Percentiles rank a stretch among this genome's conserved stretches.
These are phyloP conservation scores for Aproaerema taeniolella DNA, from an alignment of 2,888 invertebrate genomes.

Conservation along the genomic window DNA sequence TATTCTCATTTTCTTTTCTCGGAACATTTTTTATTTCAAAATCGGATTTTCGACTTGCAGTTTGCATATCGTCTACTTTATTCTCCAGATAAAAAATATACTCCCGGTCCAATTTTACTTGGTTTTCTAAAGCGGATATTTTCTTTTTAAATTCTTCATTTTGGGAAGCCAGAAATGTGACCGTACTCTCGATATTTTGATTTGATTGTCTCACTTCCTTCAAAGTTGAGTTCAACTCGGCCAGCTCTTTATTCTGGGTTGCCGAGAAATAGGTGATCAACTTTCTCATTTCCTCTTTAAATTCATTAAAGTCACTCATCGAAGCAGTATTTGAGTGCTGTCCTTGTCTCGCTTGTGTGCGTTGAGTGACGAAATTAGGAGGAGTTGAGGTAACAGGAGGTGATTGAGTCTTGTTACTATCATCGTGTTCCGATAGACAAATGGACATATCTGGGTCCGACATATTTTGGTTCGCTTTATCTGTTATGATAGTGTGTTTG, in stretches of 20 bases:
- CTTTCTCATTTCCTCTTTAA: background rate
- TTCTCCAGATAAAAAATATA: background rate
- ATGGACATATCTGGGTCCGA: background rate
- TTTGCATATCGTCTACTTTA: slow-evolving; percentile 2
- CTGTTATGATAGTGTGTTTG: too few species aligned
- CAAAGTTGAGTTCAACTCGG: background rate
- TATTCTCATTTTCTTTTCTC: background rate
- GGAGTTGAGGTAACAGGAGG: too few species aligned
- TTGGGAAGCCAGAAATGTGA: background rate
- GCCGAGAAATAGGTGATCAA: background rate
- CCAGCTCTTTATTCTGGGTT: background rate
- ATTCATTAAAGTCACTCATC: background rate
- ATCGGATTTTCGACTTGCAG: background rate
- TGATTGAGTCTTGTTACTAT: too few species aligned
- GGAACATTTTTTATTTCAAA: too few species aligned
- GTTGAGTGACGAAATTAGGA: background rate
- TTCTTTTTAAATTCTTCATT: slow-evolving; percentile 4
- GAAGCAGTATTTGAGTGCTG: background rate
- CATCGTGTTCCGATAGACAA: background rate
- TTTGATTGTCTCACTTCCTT: background rate
- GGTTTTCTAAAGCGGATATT: background rate
- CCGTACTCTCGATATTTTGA: background rate
- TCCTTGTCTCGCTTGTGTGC: background rate
- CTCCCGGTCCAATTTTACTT: background rate
- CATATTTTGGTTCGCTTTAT: background rate